Evolutionary conservation across 1,140 invertebrate genomes (phyloP), one percentile per base, ranked within the genome.

Genomic region (Heterodera carotae): DNA sequence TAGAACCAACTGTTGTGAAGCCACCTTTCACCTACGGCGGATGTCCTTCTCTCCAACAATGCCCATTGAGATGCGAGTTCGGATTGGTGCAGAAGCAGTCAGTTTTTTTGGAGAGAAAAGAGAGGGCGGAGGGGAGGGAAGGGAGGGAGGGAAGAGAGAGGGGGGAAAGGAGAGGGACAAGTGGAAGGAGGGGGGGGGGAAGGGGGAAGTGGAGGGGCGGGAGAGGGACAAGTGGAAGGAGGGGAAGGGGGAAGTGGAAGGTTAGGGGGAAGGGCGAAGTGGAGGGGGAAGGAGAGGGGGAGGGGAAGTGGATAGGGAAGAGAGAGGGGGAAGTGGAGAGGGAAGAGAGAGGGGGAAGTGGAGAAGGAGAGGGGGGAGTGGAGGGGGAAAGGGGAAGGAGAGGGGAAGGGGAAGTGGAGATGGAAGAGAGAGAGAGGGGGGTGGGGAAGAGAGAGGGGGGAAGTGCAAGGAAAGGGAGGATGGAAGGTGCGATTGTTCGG

Each of bases 41-140:
- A 8, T 81, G 80, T 53, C 31, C 75, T 2, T 81, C 80, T 5
- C 53, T 83, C 36, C 53, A 33, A 25, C 7, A 77, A 43, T 81
- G 80, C 70, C 69, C 78, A 22, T 62, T 84, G 25, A 72, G 70
- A 15, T 81, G 80, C 62, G 79, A 80, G 56, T 78, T 67, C 62
- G 80, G 80, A 3, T 69, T 81, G 43, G 25, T 31, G 6, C 60
- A 64, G 33, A 81, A 83, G 29, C 48, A 36, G n/a, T 82, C 48
- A 56, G 48, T 56, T 56, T 53, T 22, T 53, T 53, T 53, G 4
- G 48, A 22, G 48, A 12, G 36, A 10, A 10, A 12, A 12, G 2
- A 2, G 7, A 39, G 39, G 12, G 12, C 7, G 39, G 7, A 12
- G 48, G 48, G 6, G 48, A 10, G 48, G 48, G 48, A 18, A 15